Percentiles rank a stretch among this genome's conserved stretches.
Conservation (phyloP, 2,797 vertebrate species). For the Catharus ustulatus region DNA sequence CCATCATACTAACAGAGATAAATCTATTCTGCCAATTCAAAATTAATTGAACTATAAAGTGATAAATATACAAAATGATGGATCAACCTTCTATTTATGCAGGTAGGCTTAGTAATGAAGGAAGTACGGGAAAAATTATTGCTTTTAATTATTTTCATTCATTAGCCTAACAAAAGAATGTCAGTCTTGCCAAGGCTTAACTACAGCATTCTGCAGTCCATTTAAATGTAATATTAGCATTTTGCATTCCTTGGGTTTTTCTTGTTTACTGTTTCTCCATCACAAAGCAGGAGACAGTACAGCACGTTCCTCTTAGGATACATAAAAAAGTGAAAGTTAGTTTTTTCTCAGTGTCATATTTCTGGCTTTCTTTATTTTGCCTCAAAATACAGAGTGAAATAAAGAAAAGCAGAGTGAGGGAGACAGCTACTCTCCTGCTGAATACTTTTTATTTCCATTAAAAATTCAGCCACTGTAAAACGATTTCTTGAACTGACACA, state of each 20-base stretch:
- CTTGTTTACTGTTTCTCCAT: not conserved
- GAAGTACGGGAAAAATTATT: not conserved
- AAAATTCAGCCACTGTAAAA: slow-evolving; percentile 39
- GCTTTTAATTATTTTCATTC: not conserved
- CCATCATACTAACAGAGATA: not conserved
- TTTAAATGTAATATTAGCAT: not conserved
- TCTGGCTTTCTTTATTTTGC: slow-evolving; percentile 8
- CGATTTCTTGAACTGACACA: not conserved
- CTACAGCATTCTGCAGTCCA: not conserved
- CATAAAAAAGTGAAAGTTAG: not conserved
- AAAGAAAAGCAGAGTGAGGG: not conserved
- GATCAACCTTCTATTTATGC: not conserved
- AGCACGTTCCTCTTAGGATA: not conserved
- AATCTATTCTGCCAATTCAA: not conserved
- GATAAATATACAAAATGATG: not conserved
- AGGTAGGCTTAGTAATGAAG: not conserved
- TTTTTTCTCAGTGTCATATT: not conserved
- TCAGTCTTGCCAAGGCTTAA: not conserved
- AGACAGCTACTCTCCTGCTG: not conserved
- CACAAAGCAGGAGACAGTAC: not conserved
- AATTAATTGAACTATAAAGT: not conserved
- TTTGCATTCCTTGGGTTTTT: not conserved
- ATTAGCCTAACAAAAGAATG: not conserved
- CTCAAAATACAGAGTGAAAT: not conserved
- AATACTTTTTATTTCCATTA: slow-evolving; percentile 28